These are phyloP conservation scores for Rana temporaria DNA, from an alignment of 2,113 vertebrate species.

Conservation along the genomic window DNA sequence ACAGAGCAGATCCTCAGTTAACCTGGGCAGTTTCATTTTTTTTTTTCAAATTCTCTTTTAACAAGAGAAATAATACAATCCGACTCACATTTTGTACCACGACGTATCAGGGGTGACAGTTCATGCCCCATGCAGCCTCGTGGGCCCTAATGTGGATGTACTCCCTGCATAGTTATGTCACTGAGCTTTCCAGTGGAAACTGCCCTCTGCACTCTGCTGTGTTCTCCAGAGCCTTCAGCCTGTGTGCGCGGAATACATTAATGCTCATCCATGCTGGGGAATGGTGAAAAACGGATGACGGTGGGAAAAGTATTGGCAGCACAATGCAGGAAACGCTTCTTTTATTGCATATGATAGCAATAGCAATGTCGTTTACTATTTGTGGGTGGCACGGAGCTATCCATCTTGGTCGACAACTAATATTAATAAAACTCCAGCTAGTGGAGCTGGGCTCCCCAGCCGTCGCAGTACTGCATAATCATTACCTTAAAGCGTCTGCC, in stretches of 20 bases:
- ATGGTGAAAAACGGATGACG: slow-evolving; percentile 42
- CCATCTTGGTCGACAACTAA: slow-evolving; percentile 54
- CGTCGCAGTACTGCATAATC: slow-evolving; percentile 42
- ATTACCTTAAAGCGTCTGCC: slow-evolving; percentile 52
- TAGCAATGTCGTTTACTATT: slow-evolving; percentile 56
- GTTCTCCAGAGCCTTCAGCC: slow-evolving; percentile 15
- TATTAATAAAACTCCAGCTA: slow-evolving; percentile 56
- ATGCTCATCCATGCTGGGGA: slow-evolving; percentile 13
- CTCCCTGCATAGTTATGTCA: no score
- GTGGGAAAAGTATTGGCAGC: slow-evolving; percentile 48
- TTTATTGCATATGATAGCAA: slow-evolving; percentile 58
- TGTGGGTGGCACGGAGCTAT: slow-evolving; percentile 51
- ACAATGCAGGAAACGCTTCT: slow-evolving; percentile 48
- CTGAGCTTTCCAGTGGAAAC: no score
- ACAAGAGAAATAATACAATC: no score
- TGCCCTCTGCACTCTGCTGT: slow-evolving; percentile 13
- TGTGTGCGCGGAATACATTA: slow-evolving; percentile 47
- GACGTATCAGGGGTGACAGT: no score
- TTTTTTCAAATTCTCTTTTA: no score
- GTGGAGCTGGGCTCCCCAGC: slow-evolving; percentile 32
- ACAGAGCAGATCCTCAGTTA: no score
- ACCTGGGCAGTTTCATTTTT: no score
- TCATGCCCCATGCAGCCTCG: no score
- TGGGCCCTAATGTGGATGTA: no score
- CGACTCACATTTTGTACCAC: no score